Evolutionary conservation across 2,888 invertebrate species (phyloP).

Genomic region (Argynnis bischoffii): DNA sequence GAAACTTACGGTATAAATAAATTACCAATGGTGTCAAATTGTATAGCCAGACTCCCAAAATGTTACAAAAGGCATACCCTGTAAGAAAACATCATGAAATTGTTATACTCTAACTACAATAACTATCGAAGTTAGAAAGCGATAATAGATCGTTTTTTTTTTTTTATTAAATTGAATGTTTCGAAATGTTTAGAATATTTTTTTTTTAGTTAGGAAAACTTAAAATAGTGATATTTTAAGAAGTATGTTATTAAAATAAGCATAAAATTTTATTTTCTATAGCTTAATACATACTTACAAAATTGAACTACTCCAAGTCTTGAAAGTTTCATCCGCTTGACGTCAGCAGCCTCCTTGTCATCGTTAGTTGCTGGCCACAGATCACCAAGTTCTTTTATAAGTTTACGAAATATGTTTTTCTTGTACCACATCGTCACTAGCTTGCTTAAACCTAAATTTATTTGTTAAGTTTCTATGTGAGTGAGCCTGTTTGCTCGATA

Average conservation of each 20-base stretch:
- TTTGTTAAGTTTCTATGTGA: not conserved
- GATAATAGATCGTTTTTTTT: too few relatives aligned
- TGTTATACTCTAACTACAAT: not conserved
- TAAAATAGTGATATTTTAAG: too few relatives aligned
- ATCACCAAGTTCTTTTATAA: slow-evolving; percentile 60
- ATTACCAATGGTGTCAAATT: slow-evolving; percentile 61
- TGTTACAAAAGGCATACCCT: slow-evolving; percentile 68
- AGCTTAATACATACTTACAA: slow-evolving; percentile 47
- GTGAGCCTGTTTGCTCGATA: not conserved
- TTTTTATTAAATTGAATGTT: too few relatives aligned
- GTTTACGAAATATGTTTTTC: slow-evolving; percentile 55
- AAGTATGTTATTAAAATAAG: too few relatives aligned
- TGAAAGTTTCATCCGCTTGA: slow-evolving; percentile 58
- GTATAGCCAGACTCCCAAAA: slow-evolving; percentile 60
- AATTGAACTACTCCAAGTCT: slow-evolving; percentile 57
- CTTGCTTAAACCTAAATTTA: slow-evolving; percentile 58
- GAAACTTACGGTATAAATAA: slow-evolving; percentile 51
- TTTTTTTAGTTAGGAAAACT: too few relatives aligned
- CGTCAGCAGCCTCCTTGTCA: slow-evolving; percentile 52
- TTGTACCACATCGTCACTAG: slow-evolving; percentile 64
- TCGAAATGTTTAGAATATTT: too few relatives aligned
- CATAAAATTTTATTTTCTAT: too few relatives aligned
- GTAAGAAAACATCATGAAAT: slow-evolving; percentile 40
- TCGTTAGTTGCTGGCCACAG: slow-evolving; percentile 60
- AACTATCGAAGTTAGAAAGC: too few relatives aligned